Base-by-base conservation (phyloP, 2,797 vertebrate genomes). In the Acrossocheilus fasciatus region DNA sequence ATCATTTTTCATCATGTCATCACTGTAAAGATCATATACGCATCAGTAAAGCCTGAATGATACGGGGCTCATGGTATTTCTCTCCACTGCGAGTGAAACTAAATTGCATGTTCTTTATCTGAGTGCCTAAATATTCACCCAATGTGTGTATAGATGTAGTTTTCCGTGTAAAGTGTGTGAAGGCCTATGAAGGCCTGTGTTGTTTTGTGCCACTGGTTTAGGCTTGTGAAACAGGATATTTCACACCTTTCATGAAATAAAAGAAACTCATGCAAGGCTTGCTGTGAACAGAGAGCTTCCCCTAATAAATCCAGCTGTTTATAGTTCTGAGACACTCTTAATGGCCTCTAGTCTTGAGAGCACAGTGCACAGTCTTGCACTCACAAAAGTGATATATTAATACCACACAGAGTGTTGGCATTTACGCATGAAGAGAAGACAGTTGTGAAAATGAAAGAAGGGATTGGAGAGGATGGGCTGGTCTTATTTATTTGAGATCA, bases 251-350 rank as follows among this genome's bases (percentile, higher is more conserved):
- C 77, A 47, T 88, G 84, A 91, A 90, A 93, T 94, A 89, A 92
- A 93, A 93, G 91, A 91, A 92, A 90, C 90, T 86, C 91, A 93
- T 88, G 93, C 92, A 93, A 92, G 90, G 91, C 88, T 94, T 91
- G 90, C 87, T 84, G 15, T 94, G 94, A 94, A 94, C 92, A 85
- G 89, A 92, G 88, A 85, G 88, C 92, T 91, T 90, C 86, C 87
- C 90, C 89, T 85, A 82, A 94, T 93, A 92, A 93, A 92, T 92
- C 90, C 88, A 87, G 89, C 89, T 94, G 91, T 95, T 94, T 92
- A 92, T 85, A 91, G 90, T 89, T 62, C 90, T 90, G 87, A 89
- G 89, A 82, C 92, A 90, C 74, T 66, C 87, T 88, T 93, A 93
- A 94, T 94, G 92, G 91, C 83, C 86, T 87, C 87, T 34, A 85